Base-by-base conservation (phyloP, 2,113 vertebrate species). In the Lepus europaeus region DNA sequence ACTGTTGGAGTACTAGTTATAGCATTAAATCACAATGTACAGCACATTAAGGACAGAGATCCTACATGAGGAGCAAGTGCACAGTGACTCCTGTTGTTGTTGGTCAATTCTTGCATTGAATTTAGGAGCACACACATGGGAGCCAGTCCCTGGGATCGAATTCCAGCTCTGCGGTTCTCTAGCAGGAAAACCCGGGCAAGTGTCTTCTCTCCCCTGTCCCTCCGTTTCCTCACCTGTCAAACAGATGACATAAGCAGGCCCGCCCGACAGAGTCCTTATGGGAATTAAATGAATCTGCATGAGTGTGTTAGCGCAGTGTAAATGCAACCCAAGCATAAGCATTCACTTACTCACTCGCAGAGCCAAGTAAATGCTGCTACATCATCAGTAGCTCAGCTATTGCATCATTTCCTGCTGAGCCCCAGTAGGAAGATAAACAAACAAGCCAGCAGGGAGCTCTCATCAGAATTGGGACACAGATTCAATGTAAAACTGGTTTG, bases 391-490 rank as follows among this genome's bases (percentile, higher is more conserved):
- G 22, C 22, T 25, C 53, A n/a, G 14, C 49, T 27, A 23, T 69
- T 84, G 36, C 39, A 20, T 64, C 77, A 64, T 70, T 85, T 96
- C 85, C 68, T 77, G 53, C 51, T 64, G 56, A 51, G 76, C 72
- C 69, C 17, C 45, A 76, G 49, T 10, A 86, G 78, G 56, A 74
- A 66, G 72, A 39, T 68, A 70, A 92, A 69, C 59, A 77, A 68
- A 90, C 14, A 11, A 13, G 49, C 69, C 80, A 91, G 20, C 11
- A 45, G 49, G 73, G 70, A 91, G 17, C 39, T 56, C 69, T 51
- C 33, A 20, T 84, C 69, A 66, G 83, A 94, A n/a, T 0, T 74
- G 66, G 66, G 70, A 69, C 66, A 84, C 45, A 45, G 66, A 81
- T 29, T 90, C 78, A 49, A 16, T 59, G 29, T 63, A 77, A 89